Conservation (phyloP, 1,140 invertebrate genomes). For the Orussus abietinus region DNA sequence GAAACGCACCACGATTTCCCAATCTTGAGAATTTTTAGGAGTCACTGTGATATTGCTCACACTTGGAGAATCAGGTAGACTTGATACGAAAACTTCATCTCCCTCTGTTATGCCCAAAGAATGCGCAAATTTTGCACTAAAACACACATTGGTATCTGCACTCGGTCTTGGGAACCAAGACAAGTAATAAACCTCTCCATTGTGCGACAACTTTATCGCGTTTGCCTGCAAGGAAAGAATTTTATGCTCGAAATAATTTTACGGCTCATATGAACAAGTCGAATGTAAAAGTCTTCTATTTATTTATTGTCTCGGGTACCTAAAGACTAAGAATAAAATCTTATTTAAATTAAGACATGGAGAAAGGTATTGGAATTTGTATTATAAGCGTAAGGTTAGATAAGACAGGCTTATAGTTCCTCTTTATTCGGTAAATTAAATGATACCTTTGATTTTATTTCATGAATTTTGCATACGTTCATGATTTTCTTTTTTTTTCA, state of each 20-base stretch:
- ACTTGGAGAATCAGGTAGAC: slow-evolving; percentile 20
- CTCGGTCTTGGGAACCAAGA: slow-evolving; percentile 28
- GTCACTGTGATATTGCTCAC: slow-evolving; percentile 33
- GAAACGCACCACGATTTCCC: slow-evolving; percentile 52
- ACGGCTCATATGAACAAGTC: not conserved
- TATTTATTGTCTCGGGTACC: not conserved
- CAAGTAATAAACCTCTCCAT: slow-evolving; percentile 32
- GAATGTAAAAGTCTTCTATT: slow-evolving; percentile 1
- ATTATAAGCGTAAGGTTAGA: not conserved
- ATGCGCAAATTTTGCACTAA: slow-evolving; percentile 46
- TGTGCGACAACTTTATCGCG: slow-evolving; percentile 30
- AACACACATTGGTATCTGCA: slow-evolving; percentile 24
- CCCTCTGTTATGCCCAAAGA: slow-evolving; percentile 40
- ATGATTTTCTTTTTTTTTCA: no score
- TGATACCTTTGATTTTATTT: no score
- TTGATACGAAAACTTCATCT: slow-evolving; percentile 36
- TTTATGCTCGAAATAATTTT: not conserved
- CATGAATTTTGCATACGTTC: no score
- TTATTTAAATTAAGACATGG: not conserved
- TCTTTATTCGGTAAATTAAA: no score
- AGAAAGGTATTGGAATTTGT: not conserved
- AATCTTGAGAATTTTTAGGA: slow-evolving; percentile 53
- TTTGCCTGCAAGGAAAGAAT: slow-evolving; percentile 29
- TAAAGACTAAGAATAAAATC: slow-evolving; percentile 1
- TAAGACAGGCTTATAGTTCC: slow-evolving; percentile 4